These are phyloP conservation scores for Zophobas atratus DNA, from an alignment of 1,140 invertebrate species.

Conservation along the genomic window DNA sequence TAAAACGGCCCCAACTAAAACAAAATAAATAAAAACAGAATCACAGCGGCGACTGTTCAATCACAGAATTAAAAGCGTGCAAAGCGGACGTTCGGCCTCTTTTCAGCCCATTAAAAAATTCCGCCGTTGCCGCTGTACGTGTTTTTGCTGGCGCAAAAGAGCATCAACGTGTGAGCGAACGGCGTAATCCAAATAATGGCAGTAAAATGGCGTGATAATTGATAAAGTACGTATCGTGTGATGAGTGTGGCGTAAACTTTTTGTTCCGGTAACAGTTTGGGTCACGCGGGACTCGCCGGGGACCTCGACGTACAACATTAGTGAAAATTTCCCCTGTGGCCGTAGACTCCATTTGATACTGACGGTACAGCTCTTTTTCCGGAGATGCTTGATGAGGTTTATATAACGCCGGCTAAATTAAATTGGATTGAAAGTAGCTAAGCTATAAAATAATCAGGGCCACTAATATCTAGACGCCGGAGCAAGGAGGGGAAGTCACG, in stretches of 20 bases:
- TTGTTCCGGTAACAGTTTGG: constrained; percentile 42
- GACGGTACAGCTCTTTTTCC: constrained; percentile 37
- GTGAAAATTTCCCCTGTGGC: constrained; percentile 50
- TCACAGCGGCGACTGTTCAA: constrained; percentile 33
- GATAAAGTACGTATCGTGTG: constrained; percentile 52
- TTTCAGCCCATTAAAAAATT: constrained; percentile 50
- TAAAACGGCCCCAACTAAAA: not conserved
- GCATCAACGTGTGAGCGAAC: constrained; percentile 44
- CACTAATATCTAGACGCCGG: constrained; percentile 1
- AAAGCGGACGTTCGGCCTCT: constrained; percentile 13
- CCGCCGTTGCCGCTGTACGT: constrained; percentile 21
- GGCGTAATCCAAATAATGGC: constrained; percentile 52
- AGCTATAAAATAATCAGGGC: constrained; percentile 2
- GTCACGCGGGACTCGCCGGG: constrained; percentile 42
- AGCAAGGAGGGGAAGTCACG: not conserved
- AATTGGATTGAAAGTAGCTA: constrained; percentile 29
- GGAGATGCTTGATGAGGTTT: constrained; percentile 38
- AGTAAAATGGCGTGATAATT: constrained; percentile 54
- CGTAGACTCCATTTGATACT: constrained; percentile 47
- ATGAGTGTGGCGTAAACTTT: constrained; percentile 49
- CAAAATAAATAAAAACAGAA: constrained; percentile 6
- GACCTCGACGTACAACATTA: constrained; percentile 48
- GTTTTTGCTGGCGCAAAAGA: constrained; percentile 34
- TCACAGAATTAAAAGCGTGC: constrained; percentile 41
- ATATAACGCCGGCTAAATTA: constrained; percentile 32